Base-by-base conservation (phyloP, 2,113 vertebrate genomes). In the Falcunculus frontatus region DNA sequence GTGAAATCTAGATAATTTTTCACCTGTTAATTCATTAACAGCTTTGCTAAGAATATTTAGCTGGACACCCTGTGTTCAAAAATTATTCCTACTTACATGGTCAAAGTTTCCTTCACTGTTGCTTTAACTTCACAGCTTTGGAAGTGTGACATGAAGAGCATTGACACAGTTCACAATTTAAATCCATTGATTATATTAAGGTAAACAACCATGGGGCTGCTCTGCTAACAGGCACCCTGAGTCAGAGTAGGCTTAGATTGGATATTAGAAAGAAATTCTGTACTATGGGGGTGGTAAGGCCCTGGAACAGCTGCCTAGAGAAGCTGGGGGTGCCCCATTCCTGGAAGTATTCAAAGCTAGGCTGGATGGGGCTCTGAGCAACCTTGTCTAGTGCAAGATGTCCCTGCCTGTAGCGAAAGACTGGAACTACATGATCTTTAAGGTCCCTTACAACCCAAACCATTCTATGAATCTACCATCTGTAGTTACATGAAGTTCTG, bases 371-470 rank as follows among this genome's bases (percentile, higher is more conserved):
- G 29, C 47, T 87, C 26, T 68, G 21, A 44, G 72, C 22, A 68
- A 20, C 37, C 9, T 44, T 33, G 33, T 37, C 9, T 59, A 22
- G 11, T 60, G 55, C 22, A 27, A 35, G 22, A 32, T 3, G 4
- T 37, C 63, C 17, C 17, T 68, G 27, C 22, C 17, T 2, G 1
- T 44, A 37, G 13, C 0, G 3, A 17, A 18, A 6, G 4, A 3
- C 32, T 86, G 53, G 32, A 76, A 22, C 32, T 59, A 12, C 4
- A 1, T 32, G 21, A 22, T 50, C 26, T 67, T 67, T 29, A 65
- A 65, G 16, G 16, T 30, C 25, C 30, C 25, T 65, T 67, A 42
- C 23, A 39, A 52, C 44, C n/a, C 68, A 81, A 59, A 67, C 44
- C 23, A 14, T 74, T 53, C 46, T 52, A 13, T 37, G 23, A 60